phyloP scores from a whole-genome alignment of 37 sponge, comb jelly and placozoan genomes.

The Agelas oroides region DNA sequence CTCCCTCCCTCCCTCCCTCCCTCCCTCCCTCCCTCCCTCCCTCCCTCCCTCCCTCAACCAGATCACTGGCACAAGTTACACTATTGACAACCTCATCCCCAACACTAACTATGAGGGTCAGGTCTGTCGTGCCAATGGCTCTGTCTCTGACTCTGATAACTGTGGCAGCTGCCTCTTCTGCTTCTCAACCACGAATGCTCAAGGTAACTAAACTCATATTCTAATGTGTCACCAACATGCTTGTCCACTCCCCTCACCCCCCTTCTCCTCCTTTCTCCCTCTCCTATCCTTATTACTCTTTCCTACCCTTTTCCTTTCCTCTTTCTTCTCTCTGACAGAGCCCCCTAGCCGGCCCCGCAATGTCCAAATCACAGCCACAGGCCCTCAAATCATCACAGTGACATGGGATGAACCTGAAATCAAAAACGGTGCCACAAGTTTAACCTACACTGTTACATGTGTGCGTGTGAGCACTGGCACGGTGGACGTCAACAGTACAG shows the following conservation, averaged over 20 bases:
- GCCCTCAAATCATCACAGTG: not conserved
- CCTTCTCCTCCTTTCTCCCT: conserved; percentile 19
- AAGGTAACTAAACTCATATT: no score
- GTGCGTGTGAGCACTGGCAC: no score
- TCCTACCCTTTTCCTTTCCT: not conserved
- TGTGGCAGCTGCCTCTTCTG: conserved; percentile 27
- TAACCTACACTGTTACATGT: not conserved
- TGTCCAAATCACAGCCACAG: not conserved
- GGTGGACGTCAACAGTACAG: no score
- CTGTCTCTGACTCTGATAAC: conserved; percentile 8
- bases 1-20: no score
- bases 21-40: no score
- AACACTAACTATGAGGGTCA: conserved; percentile 4
- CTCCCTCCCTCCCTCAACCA: no score
- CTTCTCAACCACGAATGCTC: no score
- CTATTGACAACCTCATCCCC: not conserved
- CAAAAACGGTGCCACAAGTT: not conserved
- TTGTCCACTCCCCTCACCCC: no score
- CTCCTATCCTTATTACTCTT: not conserved
- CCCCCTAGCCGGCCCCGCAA: not conserved
- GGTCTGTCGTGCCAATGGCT: conserved; percentile 6
- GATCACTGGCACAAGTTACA: not conserved
- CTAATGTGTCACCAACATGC: no score
- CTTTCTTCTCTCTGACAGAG: not conserved
- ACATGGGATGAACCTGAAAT: not conserved